Base-by-base conservation (phyloP, 2,888 invertebrate genomes). In the Pandemis heparana region DNA sequence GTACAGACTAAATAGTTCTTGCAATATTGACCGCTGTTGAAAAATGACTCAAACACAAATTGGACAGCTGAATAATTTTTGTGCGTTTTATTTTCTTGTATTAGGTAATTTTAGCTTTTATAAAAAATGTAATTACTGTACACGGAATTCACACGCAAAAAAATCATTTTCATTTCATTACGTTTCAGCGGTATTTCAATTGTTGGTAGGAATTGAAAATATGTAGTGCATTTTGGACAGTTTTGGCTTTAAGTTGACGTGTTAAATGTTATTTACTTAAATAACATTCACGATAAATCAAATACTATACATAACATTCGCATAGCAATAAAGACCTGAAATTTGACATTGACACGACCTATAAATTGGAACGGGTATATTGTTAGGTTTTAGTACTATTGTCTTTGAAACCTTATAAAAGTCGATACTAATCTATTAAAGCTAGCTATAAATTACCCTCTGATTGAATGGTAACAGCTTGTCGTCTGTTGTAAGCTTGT, bases 1-100 rank as follows among this genome's bases (percentile, higher is more conserved):
- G 53, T 53, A 53, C 53, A 53, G 53, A 16, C 53, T 53, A 53
- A 53, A 53, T 53, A 53, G 53, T 53, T 53, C 18, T 53, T 18
- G 53, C 53, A 18, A 53, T 53, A 53, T 53, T 16, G 18, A 18
- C 18, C 53, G 53, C 53, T n/a, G 53, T 53, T 8, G 53, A 53
- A 53, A 4, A 53, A 53, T 53, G 18, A 53, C 8, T 48, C 16
- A 18, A 18, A 16, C 53, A 53, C 53, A 53, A 53, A 3, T 53
- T 18, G 8, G 18, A 8, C 9, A 2, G 48, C 14, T 1, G 14
- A 51, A 51, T 51, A 14, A 51, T 51, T 18, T 9, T 9, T 18
- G 2, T 18, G 53, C 53, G 18, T 53, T 53, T 8, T 16, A n/a
- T 4, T 6, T 10, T 51, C 8, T 51, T 51, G 16, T 14, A 48